Conservation (phyloP, 2,113 vertebrate genomes). For the Stercorarius parasiticus region DNA sequence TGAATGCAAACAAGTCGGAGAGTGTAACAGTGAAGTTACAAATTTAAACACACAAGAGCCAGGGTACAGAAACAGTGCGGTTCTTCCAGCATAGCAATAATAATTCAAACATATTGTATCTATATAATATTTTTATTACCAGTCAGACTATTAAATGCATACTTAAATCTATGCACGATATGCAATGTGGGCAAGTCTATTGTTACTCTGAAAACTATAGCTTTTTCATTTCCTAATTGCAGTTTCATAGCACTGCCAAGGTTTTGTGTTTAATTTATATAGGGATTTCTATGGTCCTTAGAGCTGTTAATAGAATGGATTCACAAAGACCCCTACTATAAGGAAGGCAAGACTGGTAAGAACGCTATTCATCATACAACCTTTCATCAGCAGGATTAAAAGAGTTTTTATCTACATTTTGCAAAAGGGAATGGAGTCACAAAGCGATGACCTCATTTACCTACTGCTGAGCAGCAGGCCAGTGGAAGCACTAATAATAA, state of each 20-base stretch:
- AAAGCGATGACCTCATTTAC: slow-evolving; percentile 63
- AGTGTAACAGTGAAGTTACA: slow-evolving; percentile 35
- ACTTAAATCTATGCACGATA: slow-evolving; percentile 62
- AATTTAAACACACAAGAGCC: slow-evolving; percentile 47
- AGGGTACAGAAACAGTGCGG: slow-evolving; percentile 39
- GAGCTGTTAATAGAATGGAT: slow-evolving; percentile 56
- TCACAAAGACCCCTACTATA: slow-evolving; percentile 55
- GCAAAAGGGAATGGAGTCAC: slow-evolving; percentile 28
- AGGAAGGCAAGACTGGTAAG: slow-evolving; percentile 39
- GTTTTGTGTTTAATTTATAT: slow-evolving; percentile 65
- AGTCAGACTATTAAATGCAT: slow-evolving; percentile 69
- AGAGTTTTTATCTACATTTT: slow-evolving; percentile 66
- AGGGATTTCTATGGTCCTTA: slow-evolving; percentile 58
- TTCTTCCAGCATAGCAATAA: slow-evolving; percentile 15
- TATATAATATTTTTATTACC: slow-evolving; percentile 68
- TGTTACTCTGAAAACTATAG: slow-evolving; percentile 64
- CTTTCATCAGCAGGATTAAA: slow-evolving; percentile 67
- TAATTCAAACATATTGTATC: slow-evolving; percentile 64
- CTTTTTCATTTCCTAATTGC: slow-evolving; percentile 68
- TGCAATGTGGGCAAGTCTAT: slow-evolving; percentile 59
- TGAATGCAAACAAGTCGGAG: slow-evolving; percentile 43
- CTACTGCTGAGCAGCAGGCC: slow-evolving; percentile 57
- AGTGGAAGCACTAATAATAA: slow-evolving; percentile 57
- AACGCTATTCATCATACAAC: slow-evolving; percentile 52
- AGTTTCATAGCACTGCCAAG: slow-evolving; percentile 59